These are phyloP conservation scores for Hydropsyche betteni DNA, from an alignment of 2,888 invertebrate species.

Conservation along the genomic window DNA sequence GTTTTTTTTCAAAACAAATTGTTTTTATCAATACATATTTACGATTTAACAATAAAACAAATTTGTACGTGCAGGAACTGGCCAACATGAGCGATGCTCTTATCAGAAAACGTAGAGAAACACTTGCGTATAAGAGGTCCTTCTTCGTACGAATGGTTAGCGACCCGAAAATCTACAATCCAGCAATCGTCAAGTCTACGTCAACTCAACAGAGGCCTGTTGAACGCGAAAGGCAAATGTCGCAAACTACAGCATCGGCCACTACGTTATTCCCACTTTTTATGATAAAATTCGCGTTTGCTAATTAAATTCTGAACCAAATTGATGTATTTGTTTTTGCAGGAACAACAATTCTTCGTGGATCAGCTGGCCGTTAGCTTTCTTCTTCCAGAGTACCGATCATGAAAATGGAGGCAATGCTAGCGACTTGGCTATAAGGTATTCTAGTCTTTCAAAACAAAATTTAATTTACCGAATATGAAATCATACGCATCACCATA, in stretches of 20 bases:
- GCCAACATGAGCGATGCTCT: conserved; percentile 79
- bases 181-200: conserved; percentile 82
- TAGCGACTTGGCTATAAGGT: conserved; percentile 84
- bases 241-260: conserved; percentile 40
- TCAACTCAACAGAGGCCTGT: conserved; percentile 66
- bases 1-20: conserved; percentile 48
- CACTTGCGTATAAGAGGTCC: conserved; percentile 89
- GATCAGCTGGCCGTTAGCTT: conserved; percentile 93
- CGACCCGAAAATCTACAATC: conserved; percentile 96
- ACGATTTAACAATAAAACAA: no score
- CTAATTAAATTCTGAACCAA: no score
- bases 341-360: conserved; percentile 81
- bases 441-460: conserved; percentile 46
- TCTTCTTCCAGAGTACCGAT: conserved; percentile 83
- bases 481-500: background rate
- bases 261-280: background rate
- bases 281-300: no score
- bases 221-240: conserved; percentile 44
- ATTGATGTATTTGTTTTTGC: conserved; percentile 53
- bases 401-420: conserved; percentile 68
- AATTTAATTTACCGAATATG: background rate
- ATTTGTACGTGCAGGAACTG: conserved; percentile 59
- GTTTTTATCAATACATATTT: no score
- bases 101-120: conserved; percentile 78
- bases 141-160: conserved; percentile 98